Conservation (phyloP, 1,140 invertebrate genomes). For the Drosophila azteca region DNA sequence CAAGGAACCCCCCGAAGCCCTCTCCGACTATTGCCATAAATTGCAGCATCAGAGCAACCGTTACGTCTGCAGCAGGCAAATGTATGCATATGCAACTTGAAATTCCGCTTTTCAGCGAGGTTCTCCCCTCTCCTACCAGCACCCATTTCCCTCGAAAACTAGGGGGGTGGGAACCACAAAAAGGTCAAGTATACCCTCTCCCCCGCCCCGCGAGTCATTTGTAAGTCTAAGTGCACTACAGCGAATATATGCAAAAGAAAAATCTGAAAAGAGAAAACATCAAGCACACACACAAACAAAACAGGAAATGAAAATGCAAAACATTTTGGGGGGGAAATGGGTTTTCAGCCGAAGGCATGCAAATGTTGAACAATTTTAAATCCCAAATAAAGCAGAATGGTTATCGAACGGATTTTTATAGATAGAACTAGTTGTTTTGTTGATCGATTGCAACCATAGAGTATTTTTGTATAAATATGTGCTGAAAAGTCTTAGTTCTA, state of each 20-base stretch:
- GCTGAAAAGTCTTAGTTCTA: too few relatives aligned
- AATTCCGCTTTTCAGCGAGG: constrained; percentile 1
- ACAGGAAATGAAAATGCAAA: constrained; percentile 46
- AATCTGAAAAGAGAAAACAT: constrained; percentile 30
- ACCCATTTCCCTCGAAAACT: constrained; percentile 15
- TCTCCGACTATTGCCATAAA: constrained; percentile 40
- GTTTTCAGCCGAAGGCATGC: neutral
- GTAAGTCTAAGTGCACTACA: constrained; percentile 45
- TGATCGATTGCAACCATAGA: too few relatives aligned
- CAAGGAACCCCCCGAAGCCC: constrained; percentile 6
- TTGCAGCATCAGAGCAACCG: constrained; percentile 40
- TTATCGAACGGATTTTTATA: too few relatives aligned
- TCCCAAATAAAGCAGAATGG: too few relatives aligned
- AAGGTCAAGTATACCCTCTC: constrained; percentile 46
- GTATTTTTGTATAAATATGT: neutral
- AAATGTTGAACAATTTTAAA: neutral
- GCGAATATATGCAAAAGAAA: constrained; percentile 44
- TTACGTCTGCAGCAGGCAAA: constrained; percentile 33
- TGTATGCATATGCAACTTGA: constrained; percentile 38
- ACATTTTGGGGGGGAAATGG: constrained; percentile 16
- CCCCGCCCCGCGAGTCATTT: constrained; percentile 34
- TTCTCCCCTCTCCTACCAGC: neutral
- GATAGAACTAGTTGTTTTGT: too few relatives aligned
- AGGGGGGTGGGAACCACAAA: constrained; percentile 25
- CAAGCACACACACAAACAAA: constrained; percentile 25